Conservation (phyloP, 2,888 invertebrate species). For the Synanthedon andrenaeformis region DNA sequence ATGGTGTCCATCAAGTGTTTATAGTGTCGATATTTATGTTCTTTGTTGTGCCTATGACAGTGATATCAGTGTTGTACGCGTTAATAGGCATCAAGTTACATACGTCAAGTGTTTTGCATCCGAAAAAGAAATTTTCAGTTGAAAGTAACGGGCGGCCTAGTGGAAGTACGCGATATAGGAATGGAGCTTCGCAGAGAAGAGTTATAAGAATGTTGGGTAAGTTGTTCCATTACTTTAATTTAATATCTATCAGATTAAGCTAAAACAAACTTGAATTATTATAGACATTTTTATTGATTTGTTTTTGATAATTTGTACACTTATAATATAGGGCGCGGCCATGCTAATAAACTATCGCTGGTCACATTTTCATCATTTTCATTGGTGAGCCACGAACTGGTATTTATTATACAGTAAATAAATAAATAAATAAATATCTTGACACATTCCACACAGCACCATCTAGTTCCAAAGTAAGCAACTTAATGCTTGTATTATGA, state of each 20-base stretch:
- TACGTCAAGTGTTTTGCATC: conserved; percentile 72
- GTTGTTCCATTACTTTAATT: conserved; percentile 24
- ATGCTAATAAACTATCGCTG: too few species aligned
- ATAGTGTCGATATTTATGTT: conserved; percentile 85
- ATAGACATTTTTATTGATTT: background rate
- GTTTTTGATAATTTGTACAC: background rate
- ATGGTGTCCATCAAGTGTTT: conserved; percentile 76
- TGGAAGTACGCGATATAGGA: conserved; percentile 54
- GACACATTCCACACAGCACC: too few species aligned
- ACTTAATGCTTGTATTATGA: too few species aligned
- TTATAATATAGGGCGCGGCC: too few species aligned
- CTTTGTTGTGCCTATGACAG: conserved; percentile 88
- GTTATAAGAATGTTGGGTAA: conserved; percentile 87
- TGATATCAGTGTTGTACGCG: conserved; percentile 85
- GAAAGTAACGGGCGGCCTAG: conserved; percentile 49
- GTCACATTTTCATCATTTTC: too few species aligned
- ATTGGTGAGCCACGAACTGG: too few species aligned
- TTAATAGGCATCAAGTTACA: conserved; percentile 80
- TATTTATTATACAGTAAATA: too few species aligned
- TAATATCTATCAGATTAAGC: too few species aligned
- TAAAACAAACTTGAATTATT: background rate
- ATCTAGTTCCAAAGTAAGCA: too few species aligned
- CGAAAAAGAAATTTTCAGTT: conserved; percentile 65
- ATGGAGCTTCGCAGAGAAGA: conserved; percentile 70
- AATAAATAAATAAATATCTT: too few species aligned